Percentiles rank a stretch among this genome's conserved stretches.
phyloP scores from a whole-genome alignment of 2,113 vertebrate genomes.

The Symphodus melops region DNA sequence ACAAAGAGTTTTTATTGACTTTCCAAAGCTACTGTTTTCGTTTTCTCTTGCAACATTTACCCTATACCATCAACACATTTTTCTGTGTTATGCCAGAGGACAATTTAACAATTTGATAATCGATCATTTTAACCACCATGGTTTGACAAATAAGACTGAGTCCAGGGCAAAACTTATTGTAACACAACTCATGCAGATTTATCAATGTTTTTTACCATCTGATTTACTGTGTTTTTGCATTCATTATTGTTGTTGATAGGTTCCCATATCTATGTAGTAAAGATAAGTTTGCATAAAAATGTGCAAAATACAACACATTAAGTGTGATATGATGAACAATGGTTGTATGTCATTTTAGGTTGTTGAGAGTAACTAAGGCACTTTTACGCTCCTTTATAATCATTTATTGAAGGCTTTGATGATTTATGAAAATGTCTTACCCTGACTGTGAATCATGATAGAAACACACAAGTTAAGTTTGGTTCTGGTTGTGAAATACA shows the following conservation, averaged over 20 bases:
- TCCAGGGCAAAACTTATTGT: too few relatives aligned
- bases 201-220: not conserved
- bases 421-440: constrained; percentile 27
- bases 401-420: constrained; percentile 15
- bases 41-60: not conserved
- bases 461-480: not conserved
- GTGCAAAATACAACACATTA: not conserved
- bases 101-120: not conserved
- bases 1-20: not conserved
- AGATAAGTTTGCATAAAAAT: constrained; percentile 3
- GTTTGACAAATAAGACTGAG: not conserved
- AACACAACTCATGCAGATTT: too few relatives aligned
- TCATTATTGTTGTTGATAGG: not conserved
- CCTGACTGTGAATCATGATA: constrained; percentile 57
- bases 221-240: constrained; percentile 5
- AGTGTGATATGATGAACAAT: constrained; percentile 1
- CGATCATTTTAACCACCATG: not conserved
- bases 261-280: not conserved
- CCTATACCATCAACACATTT: too few relatives aligned
- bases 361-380: constrained; percentile 34
- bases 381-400: constrained; percentile 50
- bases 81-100: not conserved
- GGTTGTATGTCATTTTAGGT: not conserved
- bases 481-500: constrained; percentile 21
- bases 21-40: constrained; percentile 22